Base-by-base conservation (phyloP, 2,888 invertebrate genomes). In the Trissonchulus latispiculum region DNA sequence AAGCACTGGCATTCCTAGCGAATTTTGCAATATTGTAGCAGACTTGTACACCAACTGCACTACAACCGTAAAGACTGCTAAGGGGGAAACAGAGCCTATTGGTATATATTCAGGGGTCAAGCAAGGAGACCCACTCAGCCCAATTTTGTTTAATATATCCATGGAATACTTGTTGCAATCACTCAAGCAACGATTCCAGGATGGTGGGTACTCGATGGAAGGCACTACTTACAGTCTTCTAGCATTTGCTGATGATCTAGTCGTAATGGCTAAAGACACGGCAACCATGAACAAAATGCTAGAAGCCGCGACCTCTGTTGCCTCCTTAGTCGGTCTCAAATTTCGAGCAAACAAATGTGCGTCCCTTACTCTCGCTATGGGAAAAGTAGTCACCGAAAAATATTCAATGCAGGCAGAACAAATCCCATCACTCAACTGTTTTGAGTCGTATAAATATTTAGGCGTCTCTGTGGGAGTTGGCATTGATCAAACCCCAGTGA, bases 81-180 rank as follows among this genome's bases (percentile, higher is more conserved):
- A 28, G n/a, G 75, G 75, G 1, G 78, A 0, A 73, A 77, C 2
- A 28, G 72, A 1, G 1, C 68, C 37, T 1, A 79, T 75, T 73
- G n/a, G 72, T 71, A 28, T 78, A 71, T 75, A 64, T 0, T 76
- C 78, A 62, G 78, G 82, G 1, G 81, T 84, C 0, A 76, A 79
- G 1, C 81, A 83, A 76, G 83, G 83, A 1, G 79, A 79, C 72
- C 82, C 83, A 1, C 72, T 81, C 0, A 81, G 79, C 70, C 81
- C 81, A 0, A 77, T 82, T 1, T 36, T 82, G 0, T 83, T 84
- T 75, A 81, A 83, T 75, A 73, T 84, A 2, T 77, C 78, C 2
- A 72, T 80, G 8, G 81, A 83, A 71, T 78, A 79, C 1, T 59
- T 82, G 8, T 1, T 75, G 1, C 31, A 75, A 61, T 18, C 71